A percentile compares a stretch with the other conserved stretches of the same genome.
phyloP scores from a whole-genome alignment of 2,113 vertebrate genomes.

The Eulacestoma nigropectus region DNA sequence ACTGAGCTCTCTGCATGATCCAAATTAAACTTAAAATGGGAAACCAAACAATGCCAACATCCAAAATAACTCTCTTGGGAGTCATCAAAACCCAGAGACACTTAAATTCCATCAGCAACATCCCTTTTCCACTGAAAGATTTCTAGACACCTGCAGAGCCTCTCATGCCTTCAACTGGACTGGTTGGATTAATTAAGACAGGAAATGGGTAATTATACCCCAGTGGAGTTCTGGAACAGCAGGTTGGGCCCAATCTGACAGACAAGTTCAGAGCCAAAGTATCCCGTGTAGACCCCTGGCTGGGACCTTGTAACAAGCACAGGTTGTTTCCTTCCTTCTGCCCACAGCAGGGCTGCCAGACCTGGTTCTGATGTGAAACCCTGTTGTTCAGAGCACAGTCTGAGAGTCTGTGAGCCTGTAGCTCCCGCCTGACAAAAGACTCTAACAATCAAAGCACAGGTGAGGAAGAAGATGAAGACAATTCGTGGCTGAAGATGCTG shows the following conservation, averaged over 20 bases:
- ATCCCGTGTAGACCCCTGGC: rapidly evolving
- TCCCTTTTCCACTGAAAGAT: background rate
- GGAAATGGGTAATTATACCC: background rate
- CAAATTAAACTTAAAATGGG: background rate
- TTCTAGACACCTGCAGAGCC: background rate
- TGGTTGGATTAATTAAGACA: background rate
- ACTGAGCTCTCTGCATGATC: background rate
- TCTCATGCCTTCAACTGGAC: background rate
- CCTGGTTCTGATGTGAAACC: background rate
- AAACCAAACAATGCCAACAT: background rate
- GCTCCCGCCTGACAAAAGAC: background rate
- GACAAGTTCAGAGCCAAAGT: background rate
- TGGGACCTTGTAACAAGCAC: background rate
- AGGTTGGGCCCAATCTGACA: background rate
- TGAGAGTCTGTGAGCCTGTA: background rate
- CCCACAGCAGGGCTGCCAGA: background rate
- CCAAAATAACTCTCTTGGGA: background rate
- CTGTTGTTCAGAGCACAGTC: background rate
- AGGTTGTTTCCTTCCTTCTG: background rate
- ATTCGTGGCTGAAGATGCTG: rapidly evolving
- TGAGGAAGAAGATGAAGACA: background rate
- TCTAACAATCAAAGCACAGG: background rate
- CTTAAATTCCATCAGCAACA: background rate
- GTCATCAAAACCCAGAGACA: background rate
- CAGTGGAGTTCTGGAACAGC: background rate